Base-by-base conservation (phyloP, 2,113 vertebrate genomes). In the Tyto alba region DNA sequence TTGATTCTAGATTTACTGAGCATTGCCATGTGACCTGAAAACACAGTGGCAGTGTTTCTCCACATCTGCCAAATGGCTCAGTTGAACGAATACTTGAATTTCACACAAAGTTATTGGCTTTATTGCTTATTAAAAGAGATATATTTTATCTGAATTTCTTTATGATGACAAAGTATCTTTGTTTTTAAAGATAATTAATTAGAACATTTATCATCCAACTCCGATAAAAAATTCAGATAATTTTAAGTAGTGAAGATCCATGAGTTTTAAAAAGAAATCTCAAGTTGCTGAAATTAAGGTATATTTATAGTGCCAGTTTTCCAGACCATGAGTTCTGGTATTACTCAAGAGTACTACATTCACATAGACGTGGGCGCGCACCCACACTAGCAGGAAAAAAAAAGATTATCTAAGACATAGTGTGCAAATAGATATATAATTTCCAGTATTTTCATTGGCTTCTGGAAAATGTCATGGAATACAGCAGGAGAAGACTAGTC, bases 1-100 rank as follows among this genome's bases (percentile, higher is more conserved):
- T 88, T 53, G 34, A 38, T 82, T 90, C 34, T 94, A 38, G 22
- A 26, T 78, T 90, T 88, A 45, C 52, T 84, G 48, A n/a, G 72
- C 43, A 82, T 78, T 82, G 43, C 36, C 30, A 14, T 52, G 36
- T 62, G 53, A 43, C 30, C 60, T 73, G 48, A 81, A 90, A 81
- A 87, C 13, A 60, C 26, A 63, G 41, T 30, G 30, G 56, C 38
- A 52, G 26, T 53, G 45, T 41, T 81, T 63, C 47, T 60, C 13
- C 29, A 81, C 22, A 69, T 52, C 40, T 88, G 75, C 34, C 43
- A 43, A 55, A 18, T 36, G n/a, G 17, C 45, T 62, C 30, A 32
- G 10, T 67, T 34, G 26, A 72, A 67, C 10, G 16, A 75, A 55
- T 41, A 13, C 27, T 36, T 52, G 43, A 53, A 64, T 69, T 47